These are phyloP conservation scores for Invenusta paracnida DNA, from an alignment of 2,888 invertebrate species.

Conservation along the genomic window DNA sequence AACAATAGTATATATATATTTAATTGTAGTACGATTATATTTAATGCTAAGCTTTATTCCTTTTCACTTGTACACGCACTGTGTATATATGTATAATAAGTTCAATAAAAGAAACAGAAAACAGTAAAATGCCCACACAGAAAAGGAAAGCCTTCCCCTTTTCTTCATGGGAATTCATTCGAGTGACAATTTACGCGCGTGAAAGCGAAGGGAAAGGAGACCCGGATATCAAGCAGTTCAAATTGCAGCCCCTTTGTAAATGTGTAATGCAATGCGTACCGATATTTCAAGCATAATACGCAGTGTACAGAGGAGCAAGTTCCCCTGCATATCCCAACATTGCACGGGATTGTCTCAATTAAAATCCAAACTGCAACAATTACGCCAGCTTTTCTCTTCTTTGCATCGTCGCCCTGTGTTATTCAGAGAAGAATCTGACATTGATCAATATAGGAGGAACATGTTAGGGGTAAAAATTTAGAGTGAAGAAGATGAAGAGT, in stretches of 20 bases:
- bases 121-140: no score
- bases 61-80: no score
- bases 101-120: no score
- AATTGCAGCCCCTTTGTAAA: not conserved
- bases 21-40: no score
- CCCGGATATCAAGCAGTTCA: not conserved
- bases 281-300: not conserved
- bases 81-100: no score
- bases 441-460: not conserved
- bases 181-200: not conserved
- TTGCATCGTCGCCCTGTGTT: not conserved
- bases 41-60: no score
- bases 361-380: not conserved
- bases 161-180: no score
- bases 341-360: not conserved
- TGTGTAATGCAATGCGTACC: not conserved
- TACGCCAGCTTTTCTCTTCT: not conserved
- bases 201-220: not conserved
- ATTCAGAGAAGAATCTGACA: not conserved
- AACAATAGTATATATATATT: no score
- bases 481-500: no score
- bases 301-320: not conserved
- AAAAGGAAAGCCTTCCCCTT: no score
- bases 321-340: not conserved
- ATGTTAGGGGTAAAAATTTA: no score